Evolutionary conservation across 1,140 invertebrate species (phyloP).

Genomic region (Neelides sp.): DNA sequence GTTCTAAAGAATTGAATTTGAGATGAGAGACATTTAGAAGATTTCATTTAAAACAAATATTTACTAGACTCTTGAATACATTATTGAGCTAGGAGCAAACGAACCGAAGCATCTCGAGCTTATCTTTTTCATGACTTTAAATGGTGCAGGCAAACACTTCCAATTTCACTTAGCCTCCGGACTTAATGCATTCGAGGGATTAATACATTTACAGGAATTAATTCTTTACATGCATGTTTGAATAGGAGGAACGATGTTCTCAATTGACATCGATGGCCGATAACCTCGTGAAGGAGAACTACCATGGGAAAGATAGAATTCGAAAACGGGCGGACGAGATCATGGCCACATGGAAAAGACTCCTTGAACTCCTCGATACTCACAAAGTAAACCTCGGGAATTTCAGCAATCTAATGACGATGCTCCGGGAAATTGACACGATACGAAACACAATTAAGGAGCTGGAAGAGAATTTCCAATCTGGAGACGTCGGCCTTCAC

Average conservation of each 20-base stretch:
- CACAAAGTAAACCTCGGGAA: constrained; percentile 68
- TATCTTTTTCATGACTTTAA: too few species aligned
- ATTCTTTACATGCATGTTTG: constrained; percentile 31
- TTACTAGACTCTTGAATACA: too few species aligned
- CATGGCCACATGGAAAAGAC: constrained; percentile 69
- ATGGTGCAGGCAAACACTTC: too few species aligned
- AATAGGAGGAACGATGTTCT: constrained; percentile 86
- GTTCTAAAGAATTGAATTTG: too few species aligned
- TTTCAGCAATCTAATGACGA: constrained; percentile 63
- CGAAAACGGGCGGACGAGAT: constrained; percentile 71
- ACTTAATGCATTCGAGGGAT: too few species aligned
- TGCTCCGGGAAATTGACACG: constrained; percentile 84
- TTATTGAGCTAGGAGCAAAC: too few species aligned
- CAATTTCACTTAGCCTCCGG: too few species aligned
- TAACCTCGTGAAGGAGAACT: constrained; percentile 80
- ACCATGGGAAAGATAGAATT: constrained; percentile 75
- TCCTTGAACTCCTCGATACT: constrained; percentile 70
- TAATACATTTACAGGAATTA: background rate
- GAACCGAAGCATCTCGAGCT: too few species aligned
- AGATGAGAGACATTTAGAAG: too few species aligned
- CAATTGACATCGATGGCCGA: constrained; percentile 81
- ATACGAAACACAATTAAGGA: constrained; percentile 57
- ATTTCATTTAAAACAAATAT: too few species aligned
- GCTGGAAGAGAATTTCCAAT: constrained; percentile 57
- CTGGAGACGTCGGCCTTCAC: constrained; percentile 80